Conservation (phyloP, 2,888 invertebrate species). For the Linyphia triangularis region DNA sequence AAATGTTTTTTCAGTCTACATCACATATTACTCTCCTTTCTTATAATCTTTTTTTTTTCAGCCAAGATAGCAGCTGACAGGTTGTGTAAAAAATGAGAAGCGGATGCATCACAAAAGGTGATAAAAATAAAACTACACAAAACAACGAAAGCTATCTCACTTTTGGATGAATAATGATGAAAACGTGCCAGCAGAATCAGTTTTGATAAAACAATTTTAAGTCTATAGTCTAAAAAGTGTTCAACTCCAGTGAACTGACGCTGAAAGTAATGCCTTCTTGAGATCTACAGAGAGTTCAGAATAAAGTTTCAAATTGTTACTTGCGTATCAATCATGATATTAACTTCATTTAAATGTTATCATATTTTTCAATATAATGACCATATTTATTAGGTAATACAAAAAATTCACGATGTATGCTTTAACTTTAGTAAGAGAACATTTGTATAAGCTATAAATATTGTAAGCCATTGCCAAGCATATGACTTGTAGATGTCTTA, state of each 20-base stretch:
- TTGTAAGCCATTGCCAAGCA: too few relatives aligned
- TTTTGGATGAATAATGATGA: not conserved
- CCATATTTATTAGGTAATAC: too few relatives aligned
- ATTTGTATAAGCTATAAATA: too few relatives aligned
- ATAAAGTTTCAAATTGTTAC: not conserved
- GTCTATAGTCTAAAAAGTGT: not conserved
- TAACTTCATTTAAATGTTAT: too few relatives aligned
- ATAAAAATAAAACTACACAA: not conserved
- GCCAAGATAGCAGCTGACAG: not conserved
- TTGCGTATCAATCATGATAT: not conserved
- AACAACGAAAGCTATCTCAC: not conserved
- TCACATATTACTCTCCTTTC: not conserved
- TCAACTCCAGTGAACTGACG: not conserved
- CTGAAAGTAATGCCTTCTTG: not conserved
- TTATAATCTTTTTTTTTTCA: not conserved
- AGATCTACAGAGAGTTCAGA: too few relatives aligned
- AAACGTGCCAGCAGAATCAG: conserved; percentile 3
- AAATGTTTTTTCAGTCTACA: not conserved
- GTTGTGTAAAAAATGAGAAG: conserved; percentile 3
- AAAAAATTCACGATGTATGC: too few relatives aligned
- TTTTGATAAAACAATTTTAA: conserved; percentile 3
- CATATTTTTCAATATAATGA: too few relatives aligned
- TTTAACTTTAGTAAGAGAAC: too few relatives aligned
- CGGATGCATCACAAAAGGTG: not conserved
- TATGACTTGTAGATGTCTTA: too few relatives aligned